Conservation (phyloP, 2,113 vertebrate species). For the Amia ocellicauda region DNA sequence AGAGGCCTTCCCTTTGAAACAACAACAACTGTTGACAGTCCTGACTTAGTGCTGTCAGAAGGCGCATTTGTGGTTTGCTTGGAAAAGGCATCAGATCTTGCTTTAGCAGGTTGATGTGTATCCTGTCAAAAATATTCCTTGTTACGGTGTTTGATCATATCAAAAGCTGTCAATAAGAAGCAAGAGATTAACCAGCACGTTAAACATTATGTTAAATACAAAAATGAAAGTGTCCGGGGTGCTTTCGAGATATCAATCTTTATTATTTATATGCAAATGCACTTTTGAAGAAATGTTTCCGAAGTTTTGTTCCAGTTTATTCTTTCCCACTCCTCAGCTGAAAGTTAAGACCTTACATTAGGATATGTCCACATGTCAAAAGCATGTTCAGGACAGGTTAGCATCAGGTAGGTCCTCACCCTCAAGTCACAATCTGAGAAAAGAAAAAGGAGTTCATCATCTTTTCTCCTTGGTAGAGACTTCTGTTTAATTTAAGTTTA, state of each 20-base stretch:
- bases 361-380: too few relatives aligned
- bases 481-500: too few relatives aligned
- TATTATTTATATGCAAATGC: slow-evolving; percentile 12
- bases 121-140: slow-evolving; percentile 5
- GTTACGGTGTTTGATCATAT: slow-evolving; percentile 14
- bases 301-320: neutral
- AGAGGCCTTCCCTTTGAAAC: slow-evolving; percentile 16
- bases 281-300: slow-evolving; percentile 5
- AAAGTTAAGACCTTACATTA: neutral
- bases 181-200: slow-evolving; percentile 6
- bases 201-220: slow-evolving; percentile 12
- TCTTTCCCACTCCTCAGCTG: too few relatives aligned
- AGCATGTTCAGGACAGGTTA: too few relatives aligned
- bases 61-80: neutral
- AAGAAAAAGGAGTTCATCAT: too few relatives aligned
- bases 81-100: slow-evolving; percentile 1
- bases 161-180: slow-evolving; percentile 14
- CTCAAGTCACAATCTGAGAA: too few relatives aligned
- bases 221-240: neutral
- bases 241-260: neutral
- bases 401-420: too few relatives aligned
- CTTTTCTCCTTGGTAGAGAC: too few relatives aligned
- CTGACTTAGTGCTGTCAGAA: slow-evolving; percentile 13
- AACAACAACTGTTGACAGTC: slow-evolving; percentile 8
- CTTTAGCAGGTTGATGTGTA: slow-evolving; percentile 9